Conservation (phyloP, 2,888 invertebrate genomes). For the Melinopterus prodromus region DNA sequence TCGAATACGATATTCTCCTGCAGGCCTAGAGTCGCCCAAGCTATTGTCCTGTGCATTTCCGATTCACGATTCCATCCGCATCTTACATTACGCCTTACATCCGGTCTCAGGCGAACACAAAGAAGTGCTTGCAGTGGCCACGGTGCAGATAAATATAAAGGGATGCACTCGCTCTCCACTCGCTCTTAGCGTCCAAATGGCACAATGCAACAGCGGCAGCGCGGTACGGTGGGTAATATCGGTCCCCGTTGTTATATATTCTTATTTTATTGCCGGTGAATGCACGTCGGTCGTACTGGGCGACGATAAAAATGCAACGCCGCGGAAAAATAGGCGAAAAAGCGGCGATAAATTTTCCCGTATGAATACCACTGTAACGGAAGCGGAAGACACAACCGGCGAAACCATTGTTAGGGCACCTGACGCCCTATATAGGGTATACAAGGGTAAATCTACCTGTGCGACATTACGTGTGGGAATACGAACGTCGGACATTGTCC, state of each 20-base stretch:
- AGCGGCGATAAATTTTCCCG: neutral
- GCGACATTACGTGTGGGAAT: neutral
- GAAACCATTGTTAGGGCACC: neutral
- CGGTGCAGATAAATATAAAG: neutral
- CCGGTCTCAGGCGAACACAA: constrained; percentile 9
- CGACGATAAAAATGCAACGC: neutral
- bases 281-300: neutral
- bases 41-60: neutral
- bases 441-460: neutral
- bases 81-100: neutral
- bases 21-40: neutral
- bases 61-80: neutral
- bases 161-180: neutral
- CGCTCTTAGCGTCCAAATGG: neutral
- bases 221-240: neutral
- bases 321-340: neutral
- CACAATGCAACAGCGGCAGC: neutral
- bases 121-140: neutral
- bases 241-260: neutral
- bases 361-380: neutral
- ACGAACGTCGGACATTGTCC: neutral
- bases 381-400: neutral
- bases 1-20: neutral
- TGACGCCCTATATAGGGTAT: neutral
- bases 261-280: neutral